Evolutionary conservation across 2,888 invertebrate species (phyloP), one percentile per base, ranked within the genome.

Genomic region (Cryptus armator): DNA sequence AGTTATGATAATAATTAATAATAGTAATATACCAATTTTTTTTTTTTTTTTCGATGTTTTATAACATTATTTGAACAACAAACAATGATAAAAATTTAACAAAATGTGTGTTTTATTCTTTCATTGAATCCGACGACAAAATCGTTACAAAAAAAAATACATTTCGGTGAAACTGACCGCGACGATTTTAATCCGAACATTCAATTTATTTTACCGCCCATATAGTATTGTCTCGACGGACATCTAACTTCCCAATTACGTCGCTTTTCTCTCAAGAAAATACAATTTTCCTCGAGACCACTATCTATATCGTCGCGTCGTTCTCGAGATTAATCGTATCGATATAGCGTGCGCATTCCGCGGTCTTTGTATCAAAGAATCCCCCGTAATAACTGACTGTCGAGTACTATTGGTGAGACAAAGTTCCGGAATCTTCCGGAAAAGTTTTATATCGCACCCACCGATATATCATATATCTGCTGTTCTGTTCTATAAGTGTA

Each of bases 301-400:
- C 51, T 51, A 5, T 16, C 16, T 16, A 16, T 16, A 16, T 16
- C 16, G 51, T 51, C 51, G 16, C 16, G n/a, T 7, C n/a, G 7
- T n/a, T 16, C 51, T 51, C 16, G 56, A 68, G 80, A 81, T 81
- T 81, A 74, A 81, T 81, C 72, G 67, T 48, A 53, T 19, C 74
- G 56, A 74, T 74, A 46, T 48, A 74, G 62, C 32, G 44, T 9
- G n/a, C 14, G 56, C 44, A n/a, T n/a, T 12, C 16, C 43, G 14
- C 3, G n/a, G 12, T 32, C 56, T 24, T 59, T 24, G 62, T 74
- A 32, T 29, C 70, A 19, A 66, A 72, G 56, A 53, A 72, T 80
- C 62, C 37, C 24, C 4, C n/a, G 46, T 59, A 67, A 68, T 46
- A 12, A 67, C 56, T 67, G 46, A 48, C 70, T 62, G 46, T 53